Percentiles rank a stretch among this genome's conserved stretches.
These are phyloP conservation scores for Drosophila triauraria DNA, from an alignment of 1,140 invertebrate species.

Conservation along the genomic window DNA sequence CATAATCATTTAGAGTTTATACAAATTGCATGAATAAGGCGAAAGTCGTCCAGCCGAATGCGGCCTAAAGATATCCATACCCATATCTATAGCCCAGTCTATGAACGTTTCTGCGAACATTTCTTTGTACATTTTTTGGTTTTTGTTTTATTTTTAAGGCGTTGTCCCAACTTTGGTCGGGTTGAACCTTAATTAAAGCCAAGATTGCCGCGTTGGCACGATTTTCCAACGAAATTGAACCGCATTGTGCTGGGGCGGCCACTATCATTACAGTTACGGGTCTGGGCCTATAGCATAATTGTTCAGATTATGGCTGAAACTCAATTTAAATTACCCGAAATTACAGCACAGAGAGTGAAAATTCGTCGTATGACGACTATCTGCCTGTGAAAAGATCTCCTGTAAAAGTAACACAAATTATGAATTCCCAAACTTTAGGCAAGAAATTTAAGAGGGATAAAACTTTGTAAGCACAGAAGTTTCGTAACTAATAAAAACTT, in stretches of 20 bases:
- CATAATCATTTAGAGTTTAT: slow-evolving; percentile 71
- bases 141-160: slow-evolving; percentile 48
- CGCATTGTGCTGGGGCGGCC: too few species aligned
- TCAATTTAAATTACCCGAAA: slow-evolving; percentile 35
- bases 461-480: slow-evolving; percentile 19
- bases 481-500: slow-evolving; percentile 32
- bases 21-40: slow-evolving; percentile 71
- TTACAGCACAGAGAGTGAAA: slow-evolving; percentile 20
- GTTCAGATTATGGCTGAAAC: slow-evolving; percentile 40
- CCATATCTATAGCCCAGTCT: slow-evolving; percentile 21
- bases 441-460: neutral
- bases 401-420: slow-evolving; percentile 7
- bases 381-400: neutral
- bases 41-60: slow-evolving; percentile 70
- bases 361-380: neutral
- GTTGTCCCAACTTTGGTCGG: slow-evolving; percentile 59
- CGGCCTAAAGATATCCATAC: slow-evolving; percentile 18
- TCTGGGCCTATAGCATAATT: slow-evolving; percentile 18
- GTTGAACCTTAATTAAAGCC: slow-evolving; percentile 75
- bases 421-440: neutral
- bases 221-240: slow-evolving; percentile 68
- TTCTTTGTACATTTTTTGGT: slow-evolving; percentile 11
- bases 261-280: slow-evolving; percentile 54
- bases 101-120: slow-evolving; percentile 30
- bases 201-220: slow-evolving; percentile 63